Evolutionary conservation across 2,797 vertebrate species (phyloP).

Genomic region (Caiman crocodilus): DNA sequence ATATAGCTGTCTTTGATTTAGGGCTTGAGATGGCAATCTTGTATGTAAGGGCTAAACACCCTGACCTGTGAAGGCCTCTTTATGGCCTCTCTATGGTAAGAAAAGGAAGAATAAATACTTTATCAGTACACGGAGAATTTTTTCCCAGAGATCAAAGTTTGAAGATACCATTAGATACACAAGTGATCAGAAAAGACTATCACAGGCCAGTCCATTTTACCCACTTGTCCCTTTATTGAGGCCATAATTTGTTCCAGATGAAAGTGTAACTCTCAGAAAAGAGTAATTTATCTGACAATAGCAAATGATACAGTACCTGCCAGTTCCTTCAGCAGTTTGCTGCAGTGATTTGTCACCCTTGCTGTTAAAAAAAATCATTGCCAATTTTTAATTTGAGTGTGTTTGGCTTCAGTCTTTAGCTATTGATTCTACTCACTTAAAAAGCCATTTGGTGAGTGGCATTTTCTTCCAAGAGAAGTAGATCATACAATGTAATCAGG

Average conservation of each 20-base stretch:
- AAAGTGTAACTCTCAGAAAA: not conserved
- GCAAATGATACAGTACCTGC: not conserved
- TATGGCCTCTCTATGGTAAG: not conserved
- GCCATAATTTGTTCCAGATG: not conserved
- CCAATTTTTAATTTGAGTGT: no score
- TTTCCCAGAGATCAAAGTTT: not conserved
- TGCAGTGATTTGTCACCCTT: not conserved
- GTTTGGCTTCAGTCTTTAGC: no score
- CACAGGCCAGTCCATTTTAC: not conserved
- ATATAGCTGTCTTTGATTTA: no score
- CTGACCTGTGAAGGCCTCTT: not conserved
- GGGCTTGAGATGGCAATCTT: no score
- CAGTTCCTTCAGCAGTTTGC: not conserved
- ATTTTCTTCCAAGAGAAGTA: not conserved
- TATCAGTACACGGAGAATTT: not conserved
- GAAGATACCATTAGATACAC: not conserved
- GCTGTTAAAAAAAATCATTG: no score
- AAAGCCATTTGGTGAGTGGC: not conserved
- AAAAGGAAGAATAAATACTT: not conserved
- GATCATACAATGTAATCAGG: not conserved
- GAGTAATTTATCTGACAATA: not conserved
- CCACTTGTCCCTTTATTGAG: not conserved
- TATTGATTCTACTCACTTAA: no score
- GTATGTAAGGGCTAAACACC: not conserved
- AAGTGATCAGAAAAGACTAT: not conserved